Conservation (phyloP, 1,140 invertebrate species). For the Pogonomyrmex barbatus region DNA sequence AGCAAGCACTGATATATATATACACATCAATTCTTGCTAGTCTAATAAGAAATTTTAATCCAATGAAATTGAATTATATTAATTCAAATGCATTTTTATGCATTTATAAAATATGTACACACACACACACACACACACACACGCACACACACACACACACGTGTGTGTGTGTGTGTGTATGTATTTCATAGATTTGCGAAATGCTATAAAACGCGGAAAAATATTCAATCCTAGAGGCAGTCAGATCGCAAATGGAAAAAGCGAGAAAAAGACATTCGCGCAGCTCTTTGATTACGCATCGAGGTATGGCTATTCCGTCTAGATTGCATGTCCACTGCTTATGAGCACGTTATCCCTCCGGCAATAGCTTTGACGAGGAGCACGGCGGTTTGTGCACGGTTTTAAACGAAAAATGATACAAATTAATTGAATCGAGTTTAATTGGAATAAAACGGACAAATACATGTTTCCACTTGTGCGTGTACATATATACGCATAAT, state of each 20-base stretch:
- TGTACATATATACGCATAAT: constrained; percentile 14
- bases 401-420: constrained; percentile 54
- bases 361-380: constrained; percentile 51
- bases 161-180: too few relatives aligned
- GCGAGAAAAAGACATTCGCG: constrained; percentile 27
- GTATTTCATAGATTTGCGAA: constrained; percentile 51
- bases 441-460: constrained; percentile 54
- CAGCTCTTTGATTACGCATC: constrained; percentile 51
- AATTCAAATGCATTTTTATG: constrained; percentile 12
- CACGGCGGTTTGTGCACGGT: constrained; percentile 21
- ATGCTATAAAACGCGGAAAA: constrained; percentile 34
- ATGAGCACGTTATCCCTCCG: constrained; percentile 45
- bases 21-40: constrained; percentile 8
- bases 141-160: too few relatives aligned
- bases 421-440: constrained; percentile 63
- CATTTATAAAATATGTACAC: too few relatives aligned
- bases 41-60: constrained; percentile 58
- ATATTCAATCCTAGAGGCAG: constrained; percentile 48
- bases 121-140: too few relatives aligned
- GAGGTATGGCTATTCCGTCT: constrained; percentile 48
- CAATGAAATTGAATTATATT: constrained; percentile 52
- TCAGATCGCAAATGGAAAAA: constrained; percentile 29
- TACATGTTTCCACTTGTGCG: constrained; percentile 22
- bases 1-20: constrained; percentile 13
- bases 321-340: constrained; percentile 51